Percentiles rank a stretch among this genome's conserved stretches.
Evolutionary conservation across 2,113 vertebrate genomes (phyloP).

Genomic region (Merops nubicus): DNA sequence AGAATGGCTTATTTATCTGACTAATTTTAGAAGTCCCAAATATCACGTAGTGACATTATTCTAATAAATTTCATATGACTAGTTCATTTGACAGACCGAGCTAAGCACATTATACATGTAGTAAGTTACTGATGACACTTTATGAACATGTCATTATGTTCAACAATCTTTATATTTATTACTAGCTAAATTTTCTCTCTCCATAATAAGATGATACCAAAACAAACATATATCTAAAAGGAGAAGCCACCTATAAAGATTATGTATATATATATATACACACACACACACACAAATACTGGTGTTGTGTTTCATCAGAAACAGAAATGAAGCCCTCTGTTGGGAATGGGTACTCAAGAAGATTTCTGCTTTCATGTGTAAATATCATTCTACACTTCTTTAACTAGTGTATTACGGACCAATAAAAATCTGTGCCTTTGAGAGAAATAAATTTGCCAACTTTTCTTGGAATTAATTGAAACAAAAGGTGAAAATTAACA

Average conservation of each 20-base stretch:
- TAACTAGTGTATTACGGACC: neutral
- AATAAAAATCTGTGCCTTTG: neutral
- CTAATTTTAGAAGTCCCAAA: neutral
- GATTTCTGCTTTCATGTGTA: neutral
- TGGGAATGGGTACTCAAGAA: neutral
- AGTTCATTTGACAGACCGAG: neutral
- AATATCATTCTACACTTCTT: neutral
- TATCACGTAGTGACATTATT: neutral
- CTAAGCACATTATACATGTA: neutral
- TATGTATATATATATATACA: too few relatives aligned
- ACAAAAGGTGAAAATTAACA: neutral
- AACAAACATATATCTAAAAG: neutral
- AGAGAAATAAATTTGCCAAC: neutral
- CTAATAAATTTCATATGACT: neutral
- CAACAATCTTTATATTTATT: neutral
- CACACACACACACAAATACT: too few relatives aligned
- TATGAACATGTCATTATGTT: neutral
- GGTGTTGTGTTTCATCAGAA: neutral
- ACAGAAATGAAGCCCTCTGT: neutral
- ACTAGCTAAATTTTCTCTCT: neutral
- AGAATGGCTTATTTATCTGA: neutral
- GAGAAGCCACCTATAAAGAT: neutral
- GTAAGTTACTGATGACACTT: neutral
- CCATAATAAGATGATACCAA: neutral
- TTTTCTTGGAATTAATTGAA: neutral